These are phyloP conservation scores for Hepsetus odoe DNA, from an alignment of 2,113 vertebrate genomes.

Conservation along the genomic window DNA sequence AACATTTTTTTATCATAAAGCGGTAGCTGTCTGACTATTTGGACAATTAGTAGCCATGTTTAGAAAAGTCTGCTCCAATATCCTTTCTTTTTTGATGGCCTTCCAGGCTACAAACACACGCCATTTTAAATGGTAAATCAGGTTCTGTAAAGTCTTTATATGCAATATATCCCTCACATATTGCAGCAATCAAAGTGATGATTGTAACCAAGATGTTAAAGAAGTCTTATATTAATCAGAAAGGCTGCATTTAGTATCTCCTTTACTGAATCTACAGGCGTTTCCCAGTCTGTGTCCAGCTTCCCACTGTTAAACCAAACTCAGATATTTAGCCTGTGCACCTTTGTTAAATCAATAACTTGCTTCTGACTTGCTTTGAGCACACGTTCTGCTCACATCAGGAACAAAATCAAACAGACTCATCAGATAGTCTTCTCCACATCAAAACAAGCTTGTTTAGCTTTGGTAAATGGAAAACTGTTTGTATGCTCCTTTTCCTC, in stretches of 20 bases:
- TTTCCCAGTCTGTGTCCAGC: not conserved
- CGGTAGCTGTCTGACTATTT: conserved; percentile 1
- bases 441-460: conserved; percentile 41
- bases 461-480: conserved; percentile 38
- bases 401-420: conserved; percentile 9
- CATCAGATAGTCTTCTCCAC: conserved; percentile 14
- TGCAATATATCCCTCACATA: not conserved
- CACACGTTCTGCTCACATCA: not conserved
- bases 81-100: not conserved
- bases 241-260: not conserved
- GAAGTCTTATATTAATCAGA: not conserved
- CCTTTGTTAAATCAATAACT: conserved; percentile 6
- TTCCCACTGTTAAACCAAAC: conserved; percentile 11
- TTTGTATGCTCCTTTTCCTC: conserved; percentile 33
- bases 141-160: not conserved
- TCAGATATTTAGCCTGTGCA: too few species aligned
- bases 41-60: conserved; percentile 2
- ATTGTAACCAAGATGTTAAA: not conserved
- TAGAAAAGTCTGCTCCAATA: not conserved
- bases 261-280: not conserved
- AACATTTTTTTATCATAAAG: conserved; percentile 47
- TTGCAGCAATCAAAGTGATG: too few species aligned
- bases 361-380: too few species aligned
- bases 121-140: not conserved
- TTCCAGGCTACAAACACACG: not conserved